phyloP scores from a whole-genome alignment of 1,140 invertebrate genomes.

The Akabosia matsudoensis region DNA sequence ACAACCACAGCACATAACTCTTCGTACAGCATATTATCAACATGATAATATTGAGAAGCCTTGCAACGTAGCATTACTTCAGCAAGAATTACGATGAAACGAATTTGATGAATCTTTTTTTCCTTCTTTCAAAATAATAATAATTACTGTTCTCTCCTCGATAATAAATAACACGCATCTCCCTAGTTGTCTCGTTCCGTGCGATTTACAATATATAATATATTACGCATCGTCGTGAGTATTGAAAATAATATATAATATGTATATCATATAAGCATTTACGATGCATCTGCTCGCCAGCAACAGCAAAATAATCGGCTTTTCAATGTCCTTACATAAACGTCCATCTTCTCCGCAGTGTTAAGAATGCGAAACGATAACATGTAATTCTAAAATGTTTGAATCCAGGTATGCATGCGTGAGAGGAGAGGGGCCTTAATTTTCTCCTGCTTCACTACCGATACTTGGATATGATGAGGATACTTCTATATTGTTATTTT shows the following conservation, averaged over 20 bases:
- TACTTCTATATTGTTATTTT: neutral
- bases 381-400: neutral
- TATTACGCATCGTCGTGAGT: neutral
- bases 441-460: neutral
- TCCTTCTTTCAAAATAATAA: slow-evolving; percentile 1
- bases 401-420: neutral
- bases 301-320: no score
- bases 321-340: neutral
- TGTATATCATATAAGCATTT: neutral
- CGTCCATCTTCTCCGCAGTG: neutral
- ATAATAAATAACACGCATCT: slow-evolving; percentile 8
- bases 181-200: neutral
- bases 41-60: no score
- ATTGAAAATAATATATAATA: neutral
- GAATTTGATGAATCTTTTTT: slow-evolving; percentile 3
- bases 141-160: neutral
- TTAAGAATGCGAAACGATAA: neutral
- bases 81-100: neutral
- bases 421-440: neutral
- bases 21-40: neutral
- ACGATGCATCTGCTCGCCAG: neutral
- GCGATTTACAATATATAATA: neutral
- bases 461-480: neutral
- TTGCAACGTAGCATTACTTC: neutral
- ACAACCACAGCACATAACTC: neutral